Conservation (phyloP, 2,797 vertebrate species). For the Buphagus erythrorhynchus region DNA sequence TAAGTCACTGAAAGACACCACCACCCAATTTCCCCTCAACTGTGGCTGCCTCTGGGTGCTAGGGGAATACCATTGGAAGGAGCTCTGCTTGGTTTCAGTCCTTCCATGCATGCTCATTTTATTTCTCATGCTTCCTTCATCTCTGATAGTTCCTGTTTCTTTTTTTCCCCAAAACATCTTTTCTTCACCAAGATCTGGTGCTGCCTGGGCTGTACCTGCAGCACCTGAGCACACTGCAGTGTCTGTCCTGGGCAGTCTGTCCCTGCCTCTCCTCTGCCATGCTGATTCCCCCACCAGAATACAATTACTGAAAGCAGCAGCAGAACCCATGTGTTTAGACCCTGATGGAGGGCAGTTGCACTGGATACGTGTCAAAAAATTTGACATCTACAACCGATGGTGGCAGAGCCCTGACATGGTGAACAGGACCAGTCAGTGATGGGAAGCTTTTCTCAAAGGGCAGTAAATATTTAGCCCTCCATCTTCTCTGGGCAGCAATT, state of each 20-base stretch:
- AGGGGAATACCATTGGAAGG: not conserved
- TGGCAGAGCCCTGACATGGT: not conserved
- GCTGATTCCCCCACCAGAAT: not conserved
- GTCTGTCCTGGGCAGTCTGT: not conserved
- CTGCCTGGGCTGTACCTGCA: not conserved
- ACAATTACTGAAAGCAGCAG: not conserved
- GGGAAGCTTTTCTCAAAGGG: not conserved
- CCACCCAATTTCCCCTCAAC: not conserved
- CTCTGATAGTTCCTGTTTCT: not conserved
- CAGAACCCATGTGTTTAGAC: not conserved
- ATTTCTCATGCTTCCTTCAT: not conserved
- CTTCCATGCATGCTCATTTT: not conserved
- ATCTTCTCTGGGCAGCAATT: not conserved
- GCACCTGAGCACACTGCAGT: not conserved
- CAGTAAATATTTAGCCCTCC: not conserved
- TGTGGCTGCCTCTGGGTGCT: not conserved
- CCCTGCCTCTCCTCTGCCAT: not conserved
- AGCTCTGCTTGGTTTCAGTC: not conserved
- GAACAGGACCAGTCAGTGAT: not conserved
- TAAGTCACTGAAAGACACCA: not conserved
- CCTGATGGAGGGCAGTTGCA: not conserved
- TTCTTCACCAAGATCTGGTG: not conserved
- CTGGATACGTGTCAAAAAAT: not conserved
- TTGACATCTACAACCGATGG: fast-evolving
- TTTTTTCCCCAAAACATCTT: not conserved